Evolutionary conservation across 2,888 invertebrate genomes (phyloP).

Genomic region (Mayetiola destructor): DNA sequence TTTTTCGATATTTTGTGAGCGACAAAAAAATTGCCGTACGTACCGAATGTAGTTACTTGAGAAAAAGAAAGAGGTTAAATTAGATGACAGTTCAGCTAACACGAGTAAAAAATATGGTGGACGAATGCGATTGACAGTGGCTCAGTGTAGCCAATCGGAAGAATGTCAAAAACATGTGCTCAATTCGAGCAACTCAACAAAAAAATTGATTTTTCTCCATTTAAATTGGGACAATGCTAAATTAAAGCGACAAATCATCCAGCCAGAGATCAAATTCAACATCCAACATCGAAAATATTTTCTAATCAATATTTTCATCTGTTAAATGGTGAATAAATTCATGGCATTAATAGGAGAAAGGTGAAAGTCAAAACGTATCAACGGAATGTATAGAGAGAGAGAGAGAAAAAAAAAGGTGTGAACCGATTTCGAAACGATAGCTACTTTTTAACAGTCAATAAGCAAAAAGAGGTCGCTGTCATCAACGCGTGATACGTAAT

Average conservation of each 20-base stretch:
- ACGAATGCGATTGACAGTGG: neutral
- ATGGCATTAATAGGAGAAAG: neutral
- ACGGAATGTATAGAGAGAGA: too few relatives aligned
- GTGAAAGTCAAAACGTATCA: neutral
- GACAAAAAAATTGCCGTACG: neutral
- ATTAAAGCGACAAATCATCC: neutral
- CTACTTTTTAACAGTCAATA: too few relatives aligned
- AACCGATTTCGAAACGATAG: too few relatives aligned
- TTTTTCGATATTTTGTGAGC: constrained; percentile 5
- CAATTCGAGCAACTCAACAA: neutral
- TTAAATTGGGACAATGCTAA: neutral
- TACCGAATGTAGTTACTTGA: constrained; percentile 10
- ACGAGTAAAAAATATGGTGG: constrained; percentile 6
- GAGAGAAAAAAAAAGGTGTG: too few relatives aligned
- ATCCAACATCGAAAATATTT: neutral
- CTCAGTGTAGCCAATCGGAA: neutral
- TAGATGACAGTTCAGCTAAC: neutral
- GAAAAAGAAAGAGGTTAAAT: constrained; percentile 7
- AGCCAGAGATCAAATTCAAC: too few relatives aligned
- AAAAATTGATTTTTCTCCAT: too few relatives aligned
- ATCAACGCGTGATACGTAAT: neutral
- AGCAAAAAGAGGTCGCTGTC: constrained; percentile 1
- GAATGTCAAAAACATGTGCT: neutral
- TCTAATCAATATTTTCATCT: neutral
- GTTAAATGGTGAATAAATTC: neutral